Evolutionary conservation across 2,113 vertebrate genomes (phyloP), one percentile per base, ranked within the genome.

Genomic region (Elaphurus davidianus): DNA sequence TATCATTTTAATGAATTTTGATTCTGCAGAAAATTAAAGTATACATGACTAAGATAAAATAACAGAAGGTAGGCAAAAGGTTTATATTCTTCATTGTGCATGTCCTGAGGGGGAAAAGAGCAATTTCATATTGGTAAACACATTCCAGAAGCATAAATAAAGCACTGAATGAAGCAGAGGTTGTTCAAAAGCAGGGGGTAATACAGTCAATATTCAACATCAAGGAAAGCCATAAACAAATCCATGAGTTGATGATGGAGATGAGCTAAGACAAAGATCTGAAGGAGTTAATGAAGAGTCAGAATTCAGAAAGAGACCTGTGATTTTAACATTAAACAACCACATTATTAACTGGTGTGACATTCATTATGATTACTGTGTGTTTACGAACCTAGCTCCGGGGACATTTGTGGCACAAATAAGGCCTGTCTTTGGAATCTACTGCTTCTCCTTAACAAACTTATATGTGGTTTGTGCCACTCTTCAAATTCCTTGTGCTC

Each of bases 271-370:
- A 74, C 47, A 91, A 88, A 43, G 87, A 82, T 82, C 82, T 97
- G 83, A 89, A 89, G 21, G 36, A 36, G 27, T 36, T 55, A 47
- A 84, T 59, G 21, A 54, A 87, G 55, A 93, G 14, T 59, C 30
- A 94, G 10, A 78, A 97, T 94, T 88, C 19, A 64, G 87, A 91
- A 96, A 90, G 82, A 91, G 45, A 79, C 86, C 12, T 96, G 36
- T 81, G 52, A 87, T 84, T 47, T 1, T 64, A 8, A 47, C 17
- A 89, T 86, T 81, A 81, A 95, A 79, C 28, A 79, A 19, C 28
- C 43, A 67, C 76, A 78, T 64, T 87, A 78, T 76, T 78, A 86
- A 91, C 15, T 54, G 89, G 21, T 28, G 16, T 95, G 60, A 95
- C 45, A 55, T 93, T 95, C 19, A 43, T 47, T 11, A 52, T 5